Percentiles rank a stretch among this genome's conserved stretches.
phyloP scores from a whole-genome alignment of 2,797 vertebrate genomes.

The Sebastes steindachneri region DNA sequence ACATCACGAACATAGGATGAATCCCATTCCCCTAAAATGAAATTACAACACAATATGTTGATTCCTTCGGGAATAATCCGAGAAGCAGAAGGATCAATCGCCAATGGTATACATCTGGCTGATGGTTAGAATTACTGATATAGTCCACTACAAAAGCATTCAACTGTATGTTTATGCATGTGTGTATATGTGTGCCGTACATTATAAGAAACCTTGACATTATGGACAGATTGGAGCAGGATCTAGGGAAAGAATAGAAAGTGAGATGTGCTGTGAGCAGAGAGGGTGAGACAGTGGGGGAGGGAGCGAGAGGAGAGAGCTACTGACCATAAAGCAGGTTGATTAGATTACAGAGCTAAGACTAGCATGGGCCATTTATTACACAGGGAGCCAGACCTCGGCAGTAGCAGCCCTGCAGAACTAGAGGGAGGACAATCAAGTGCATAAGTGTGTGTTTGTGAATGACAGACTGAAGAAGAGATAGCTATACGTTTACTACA shows the following conservation, averaged over 20 bases:
- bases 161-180: background rate
- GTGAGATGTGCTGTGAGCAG: conserved; percentile 28
- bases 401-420: conserved; percentile 38
- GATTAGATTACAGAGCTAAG: conserved; percentile 80
- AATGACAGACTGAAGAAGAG: conserved; percentile 14
- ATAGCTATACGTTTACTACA: background rate
- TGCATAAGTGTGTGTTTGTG: conserved; percentile 3
- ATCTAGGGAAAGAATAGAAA: conserved; percentile 33
- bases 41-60: background rate
- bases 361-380: conserved; percentile 73
- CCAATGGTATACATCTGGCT: conserved; percentile 69
- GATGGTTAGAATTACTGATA: conserved; percentile 47
- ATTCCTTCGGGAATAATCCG: conserved; percentile 40
- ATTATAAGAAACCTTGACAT: conserved; percentile 29
- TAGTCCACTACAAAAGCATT: conserved; percentile 5
- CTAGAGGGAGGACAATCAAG: background rate
- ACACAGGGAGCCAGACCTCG: conserved; percentile 58
- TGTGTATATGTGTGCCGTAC: background rate
- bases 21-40: background rate
- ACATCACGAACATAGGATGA: background rate
- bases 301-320: conserved; percentile 34
- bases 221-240: conserved; percentile 3
- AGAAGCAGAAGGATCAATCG: conserved; percentile 59
- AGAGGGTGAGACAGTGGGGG: conserved; percentile 21
- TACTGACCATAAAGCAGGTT: conserved; percentile 70